phyloP scores from a whole-genome alignment of 2,797 vertebrate species.

The Malacoraja senta region DNA sequence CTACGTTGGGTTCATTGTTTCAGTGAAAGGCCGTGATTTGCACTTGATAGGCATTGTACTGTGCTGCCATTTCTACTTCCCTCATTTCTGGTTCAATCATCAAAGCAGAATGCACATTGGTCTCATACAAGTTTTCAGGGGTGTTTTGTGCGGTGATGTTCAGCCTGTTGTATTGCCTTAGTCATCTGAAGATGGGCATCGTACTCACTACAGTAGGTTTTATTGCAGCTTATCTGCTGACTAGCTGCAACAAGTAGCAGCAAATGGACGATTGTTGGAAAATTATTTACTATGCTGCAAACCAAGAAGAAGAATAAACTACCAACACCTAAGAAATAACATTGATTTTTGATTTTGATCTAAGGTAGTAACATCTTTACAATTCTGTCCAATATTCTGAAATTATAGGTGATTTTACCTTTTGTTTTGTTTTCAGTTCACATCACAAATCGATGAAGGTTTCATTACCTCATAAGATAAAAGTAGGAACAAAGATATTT shows the following conservation, averaged over 20 bases:
- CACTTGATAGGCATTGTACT: background rate
- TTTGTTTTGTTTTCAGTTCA: background rate
- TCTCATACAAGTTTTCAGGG: too few relatives aligned
- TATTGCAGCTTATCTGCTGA: background rate
- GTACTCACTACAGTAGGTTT: background rate
- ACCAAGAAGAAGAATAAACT: background rate
- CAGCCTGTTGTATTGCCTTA: background rate
- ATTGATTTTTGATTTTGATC: conserved; percentile 10
- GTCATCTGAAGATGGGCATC: background rate
- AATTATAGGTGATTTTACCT: background rate
- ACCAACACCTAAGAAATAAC: background rate
- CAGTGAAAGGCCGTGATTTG: background rate
- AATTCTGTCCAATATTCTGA: background rate
- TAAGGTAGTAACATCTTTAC: background rate
- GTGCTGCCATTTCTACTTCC: too few relatives aligned
- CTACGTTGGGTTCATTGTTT: background rate
- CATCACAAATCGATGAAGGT: background rate
- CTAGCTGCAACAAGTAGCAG: background rate
- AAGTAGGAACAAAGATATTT: background rate
- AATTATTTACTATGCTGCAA: background rate
- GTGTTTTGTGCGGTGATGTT: background rate
- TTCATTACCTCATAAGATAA: background rate
- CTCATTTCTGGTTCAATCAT: background rate
- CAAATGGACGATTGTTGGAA: background rate
- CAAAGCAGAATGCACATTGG: background rate